Percentiles rank a stretch among this genome's conserved stretches.
Evolutionary conservation across 2,113 vertebrate genomes (phyloP).

Genomic region (Hippopotamus amphibius): DNA sequence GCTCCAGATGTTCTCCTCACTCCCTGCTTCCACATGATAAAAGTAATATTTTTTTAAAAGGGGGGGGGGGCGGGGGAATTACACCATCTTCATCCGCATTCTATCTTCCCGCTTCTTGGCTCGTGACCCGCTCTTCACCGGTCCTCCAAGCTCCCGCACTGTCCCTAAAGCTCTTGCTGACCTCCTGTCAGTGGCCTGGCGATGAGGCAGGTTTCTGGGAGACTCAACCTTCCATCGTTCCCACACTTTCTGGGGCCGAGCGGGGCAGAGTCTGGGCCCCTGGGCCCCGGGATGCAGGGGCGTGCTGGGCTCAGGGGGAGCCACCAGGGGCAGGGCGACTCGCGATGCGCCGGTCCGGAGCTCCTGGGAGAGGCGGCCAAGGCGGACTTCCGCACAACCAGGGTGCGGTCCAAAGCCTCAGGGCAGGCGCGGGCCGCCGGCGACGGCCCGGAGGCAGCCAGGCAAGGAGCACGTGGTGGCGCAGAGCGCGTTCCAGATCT

Average conservation of each 20-base stretch:
- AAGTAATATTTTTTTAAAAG: neutral
- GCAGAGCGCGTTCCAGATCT: neutral
- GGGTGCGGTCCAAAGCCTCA: neutral
- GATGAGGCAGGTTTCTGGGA: neutral
- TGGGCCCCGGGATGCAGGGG: neutral
- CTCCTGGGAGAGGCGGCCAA: neutral
- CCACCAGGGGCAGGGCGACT: neutral
- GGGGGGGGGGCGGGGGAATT: neutral
- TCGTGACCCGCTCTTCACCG: neutral
- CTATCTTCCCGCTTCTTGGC: neutral
- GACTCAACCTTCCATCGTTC: neutral
- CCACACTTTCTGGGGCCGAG: neutral
- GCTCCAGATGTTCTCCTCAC: neutral
- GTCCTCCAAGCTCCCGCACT: neutral
- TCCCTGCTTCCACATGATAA: neutral
- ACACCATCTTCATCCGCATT: neutral
- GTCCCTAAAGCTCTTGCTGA: neutral
- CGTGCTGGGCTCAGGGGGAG: neutral
- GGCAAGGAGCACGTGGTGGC: neutral
- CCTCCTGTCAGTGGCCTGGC: neutral
- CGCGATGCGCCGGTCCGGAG: neutral
- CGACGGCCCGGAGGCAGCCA: neutral
- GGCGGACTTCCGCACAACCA: neutral
- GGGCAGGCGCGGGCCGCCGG: rapidly evolving
- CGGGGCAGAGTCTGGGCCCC: rapidly evolving